Evolutionary conservation across 2,113 vertebrate genomes (phyloP), one percentile per base, ranked within the genome.

Genomic region (Chinchilla lanigera): DNA sequence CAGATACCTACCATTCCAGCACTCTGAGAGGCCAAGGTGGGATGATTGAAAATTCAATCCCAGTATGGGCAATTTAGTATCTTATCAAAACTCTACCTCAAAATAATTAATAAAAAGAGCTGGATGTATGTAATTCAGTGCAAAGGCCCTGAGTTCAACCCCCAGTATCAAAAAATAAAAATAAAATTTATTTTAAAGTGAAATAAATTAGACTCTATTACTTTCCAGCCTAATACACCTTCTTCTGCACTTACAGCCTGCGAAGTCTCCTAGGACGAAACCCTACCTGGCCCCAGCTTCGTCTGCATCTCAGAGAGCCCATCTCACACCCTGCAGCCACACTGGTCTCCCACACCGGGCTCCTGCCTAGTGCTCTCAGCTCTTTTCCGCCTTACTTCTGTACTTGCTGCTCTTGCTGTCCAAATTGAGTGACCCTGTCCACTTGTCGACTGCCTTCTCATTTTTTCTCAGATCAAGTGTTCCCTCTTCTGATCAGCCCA

Each of bases 211-310:
- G 4, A 50, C 35, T 58, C 2, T 56, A 56, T 84, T 77, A 44
- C 69, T 73, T 65, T 17, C 26, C 38, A 78, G 54, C 44, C 38
- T 41, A 58, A 61, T 30, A 47, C 35, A 10, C 19, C 26, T 73
- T 38, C 58, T 60, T 47, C 69, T 85, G 35, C 54, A 86, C 78
- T 58, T 89, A 35, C n/a, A 63, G 81, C 20, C 58, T 33, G 13
- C 41, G 19, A 0, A 0, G 1, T 41, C 24, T 8, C 16, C 14
- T 6, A 54, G 17, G 33, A 78, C 22, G 4, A 30, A 60, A 12
- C 61, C 11, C 38, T 1, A 13, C 6, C 44, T 9, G 56, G 35
- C 41, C 50, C 14, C 69, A 17, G 47, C 58, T 78, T 50, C 22
- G 10, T 26, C 19, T 38, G 52, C 3, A 5, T 35, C 41, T 47